Conservation (phyloP, 2,113 vertebrate species). For the Thymallus thymallus region DNA sequence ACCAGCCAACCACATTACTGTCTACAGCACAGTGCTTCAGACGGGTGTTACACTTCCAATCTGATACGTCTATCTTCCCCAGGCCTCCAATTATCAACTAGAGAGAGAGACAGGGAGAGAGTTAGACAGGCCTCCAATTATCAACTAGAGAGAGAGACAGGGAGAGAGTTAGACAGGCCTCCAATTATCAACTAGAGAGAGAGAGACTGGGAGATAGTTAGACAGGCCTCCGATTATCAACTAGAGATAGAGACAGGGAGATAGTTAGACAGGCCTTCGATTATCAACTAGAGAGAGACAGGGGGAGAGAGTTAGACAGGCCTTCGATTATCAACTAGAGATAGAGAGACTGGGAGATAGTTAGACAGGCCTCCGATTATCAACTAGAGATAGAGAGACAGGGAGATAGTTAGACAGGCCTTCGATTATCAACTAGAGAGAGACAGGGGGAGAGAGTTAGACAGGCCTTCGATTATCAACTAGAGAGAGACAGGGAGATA, state of each 20-base stretch:
- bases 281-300: conserved; percentile 79
- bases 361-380: not conserved
- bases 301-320: not conserved
- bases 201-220: not conserved
- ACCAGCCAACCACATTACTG: conserved; percentile 95
- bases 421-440: too few relatives aligned
- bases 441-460: too few relatives aligned
- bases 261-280: conserved; percentile 79
- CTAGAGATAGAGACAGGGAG: too few relatives aligned
- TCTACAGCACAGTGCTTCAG: conserved; percentile 94
- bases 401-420: too few relatives aligned
- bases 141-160: conserved; percentile 72
- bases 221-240: not conserved
- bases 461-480: conserved; percentile 90
- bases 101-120: not conserved
- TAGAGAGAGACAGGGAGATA: conserved; percentile 44
- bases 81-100: conserved; percentile 94
- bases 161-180: not conserved
- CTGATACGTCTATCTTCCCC: conserved; percentile 91
- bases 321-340: not conserved
- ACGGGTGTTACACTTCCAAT: conserved; percentile 96
- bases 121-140: conserved; percentile 83
- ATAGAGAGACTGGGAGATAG: not conserved
- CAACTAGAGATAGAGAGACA: too few relatives aligned
- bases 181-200: not conserved